Base-by-base conservation (phyloP, 2,113 vertebrate species). In the Orientallactaga bullata region DNA sequence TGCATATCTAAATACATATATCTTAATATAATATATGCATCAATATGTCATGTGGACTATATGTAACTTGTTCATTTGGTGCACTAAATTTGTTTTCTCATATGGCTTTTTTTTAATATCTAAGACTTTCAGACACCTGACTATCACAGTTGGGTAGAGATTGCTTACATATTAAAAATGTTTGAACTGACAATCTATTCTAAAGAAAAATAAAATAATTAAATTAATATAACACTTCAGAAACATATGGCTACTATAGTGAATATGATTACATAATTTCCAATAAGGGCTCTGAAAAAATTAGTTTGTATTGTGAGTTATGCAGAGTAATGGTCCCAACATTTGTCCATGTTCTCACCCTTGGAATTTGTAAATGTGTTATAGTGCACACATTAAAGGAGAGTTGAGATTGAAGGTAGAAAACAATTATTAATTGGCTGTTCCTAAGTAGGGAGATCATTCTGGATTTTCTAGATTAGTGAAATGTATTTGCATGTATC, bases 121-220 rank as follows among this genome's bases (percentile, higher is more conserved):
- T 60, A 91, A 61, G 35, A 0, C 10, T 90, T 93, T 93, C 1
- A n/a, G 18, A 21, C 81, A 86, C 77, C 28, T 47, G 71, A 74
- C 17, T 92, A 21, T n/a, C n/a, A 2, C 26, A 88, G 20, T 42
- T 81, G 51, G 24, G 2, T 28, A 88, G 26, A 95, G 21, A 88
- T 35, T 84, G 35, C 3, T 76, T 93, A 68, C 32, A 21, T 60
- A 26, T 7, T 21, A 74, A 88, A 35, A 26, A 87, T 71, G 89
- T 77, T 77, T 95, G 32, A 77, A 63, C 51, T 89, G 28, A 60
- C 3, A 74, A 94, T 30, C 15, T 47, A 35, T 84, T 71, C 51
- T 74, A 82, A 71, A 16, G 21, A 86, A 66, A 87, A 42, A 89
- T 78, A 93, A 68, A 72, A 63, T 58, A 51, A 42, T 11, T 15